Base-by-base conservation (phyloP, 1,140 invertebrate genomes). In the Wasmannia auropunctata region DNA sequence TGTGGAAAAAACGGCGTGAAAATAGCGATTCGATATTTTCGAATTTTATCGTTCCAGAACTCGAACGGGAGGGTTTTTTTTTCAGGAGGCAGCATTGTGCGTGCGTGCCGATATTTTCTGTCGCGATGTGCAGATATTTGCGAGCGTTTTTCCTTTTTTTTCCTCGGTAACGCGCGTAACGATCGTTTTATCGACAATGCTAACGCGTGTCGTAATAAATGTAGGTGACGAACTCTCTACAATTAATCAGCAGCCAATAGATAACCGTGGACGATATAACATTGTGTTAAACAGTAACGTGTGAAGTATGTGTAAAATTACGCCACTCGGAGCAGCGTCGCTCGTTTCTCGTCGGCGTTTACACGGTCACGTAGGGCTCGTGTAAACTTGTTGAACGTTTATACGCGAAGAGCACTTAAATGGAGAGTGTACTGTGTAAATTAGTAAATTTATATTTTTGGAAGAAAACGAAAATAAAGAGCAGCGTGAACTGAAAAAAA, bases 361-460 rank as follows among this genome's bases (percentile, higher is more conserved):
- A 74, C 74, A 88, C 77, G 86, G 70, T 84, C 63, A 75, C 86
- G 56, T 86, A 69, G 85, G 43, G 60, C 34, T 43, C 46, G 84
- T 85, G 84, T 85, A 85, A 85, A 67, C 81, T 86, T 80, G 85
- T 90, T 80, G 65, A 81, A 86, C 62, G 72, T 88, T 87, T 87
- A 58, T 91, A 75, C 60, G 80, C 62, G 65, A 76, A 81, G 74
- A 86, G 54, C 63, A 51, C 85, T 87, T 76, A 90, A n/a, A 87
- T 86, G 86, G 69, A 87, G 62, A 89, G 58, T 91, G 91, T 92
- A 93, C 86, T 92, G 91, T 93, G 91, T 93, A 92, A 86, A 94
- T 92, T 91, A 91, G 91, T 91, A 92, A 94, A 94, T 93, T 94
- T 94, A 93, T 94, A 94, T 94, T 94, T 94, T 94, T 94, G 94